phyloP scores from a whole-genome alignment of 1,140 invertebrate genomes.

The Drosophila yakuba region DNA sequence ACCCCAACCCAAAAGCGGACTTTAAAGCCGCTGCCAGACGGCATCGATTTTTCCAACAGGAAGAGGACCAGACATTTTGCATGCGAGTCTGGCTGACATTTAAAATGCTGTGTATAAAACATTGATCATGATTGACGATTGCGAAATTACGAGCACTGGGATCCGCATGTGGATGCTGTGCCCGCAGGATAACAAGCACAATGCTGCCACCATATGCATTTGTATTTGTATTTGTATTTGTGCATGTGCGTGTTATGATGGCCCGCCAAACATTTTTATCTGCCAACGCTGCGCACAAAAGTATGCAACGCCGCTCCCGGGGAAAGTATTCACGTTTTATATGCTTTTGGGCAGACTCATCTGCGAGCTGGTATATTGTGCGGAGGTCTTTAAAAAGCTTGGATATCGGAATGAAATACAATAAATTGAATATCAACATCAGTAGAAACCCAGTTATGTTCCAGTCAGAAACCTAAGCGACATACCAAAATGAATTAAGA shows the following conservation, averaged over 20 bases:
- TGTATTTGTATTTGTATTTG: neutral
- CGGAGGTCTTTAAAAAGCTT: neutral
- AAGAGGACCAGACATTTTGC: conserved; percentile 45
- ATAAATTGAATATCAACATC: no score
- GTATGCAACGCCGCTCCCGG: conserved; percentile 27
- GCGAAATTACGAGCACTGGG: conserved; percentile 17
- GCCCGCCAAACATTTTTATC: conserved; percentile 41
- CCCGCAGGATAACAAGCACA: conserved; percentile 54
- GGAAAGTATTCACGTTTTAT: conserved; percentile 38
- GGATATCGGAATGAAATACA: neutral
- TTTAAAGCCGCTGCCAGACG: conserved; percentile 50
- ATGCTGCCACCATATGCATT: conserved; percentile 17
- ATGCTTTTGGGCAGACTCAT: conserved; percentile 2
- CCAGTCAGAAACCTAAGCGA: no score
- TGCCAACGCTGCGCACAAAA: conserved; percentile 50
- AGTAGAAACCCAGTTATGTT: no score
- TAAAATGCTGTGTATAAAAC: conserved; percentile 69
- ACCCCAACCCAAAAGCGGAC: conserved; percentile 20
- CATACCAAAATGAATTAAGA: no score
- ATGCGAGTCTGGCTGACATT: conserved; percentile 49
- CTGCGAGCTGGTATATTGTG: neutral
- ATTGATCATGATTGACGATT: conserved; percentile 73
- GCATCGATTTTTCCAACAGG: conserved; percentile 63
- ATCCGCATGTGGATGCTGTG: conserved; percentile 5
- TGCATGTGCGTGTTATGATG: conserved; percentile 38